phyloP scores from a whole-genome alignment of 2,797 vertebrate genomes.

The Halcyon smyrnensis region DNA sequence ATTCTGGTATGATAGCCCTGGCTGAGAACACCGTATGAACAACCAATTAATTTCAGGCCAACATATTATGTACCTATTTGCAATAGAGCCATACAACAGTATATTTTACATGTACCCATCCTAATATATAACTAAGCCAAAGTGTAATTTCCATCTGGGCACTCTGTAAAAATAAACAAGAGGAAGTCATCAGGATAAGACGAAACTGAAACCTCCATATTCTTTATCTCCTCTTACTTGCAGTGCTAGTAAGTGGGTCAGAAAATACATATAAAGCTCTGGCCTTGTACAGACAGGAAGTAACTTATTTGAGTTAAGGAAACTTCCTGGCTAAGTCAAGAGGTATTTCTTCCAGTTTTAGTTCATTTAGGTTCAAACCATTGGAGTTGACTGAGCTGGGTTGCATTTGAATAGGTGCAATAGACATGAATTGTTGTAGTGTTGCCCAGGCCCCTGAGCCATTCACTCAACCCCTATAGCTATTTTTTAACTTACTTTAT shows the following conservation, averaged over 20 bases:
- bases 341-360: background rate
- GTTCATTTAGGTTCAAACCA: background rate
- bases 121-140: background rate
- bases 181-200: background rate
- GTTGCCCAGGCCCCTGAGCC: conserved; percentile 54
- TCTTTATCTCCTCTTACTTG: background rate
- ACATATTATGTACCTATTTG: background rate
- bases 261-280: background rate
- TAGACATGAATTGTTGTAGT: background rate
- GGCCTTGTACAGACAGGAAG: background rate
- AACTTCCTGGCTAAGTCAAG: background rate
- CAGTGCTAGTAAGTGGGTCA: background rate
- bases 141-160: background rate
- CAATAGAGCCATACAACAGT: background rate
- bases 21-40: background rate
- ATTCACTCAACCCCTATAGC: conserved; percentile 40
- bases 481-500: conserved; percentile 76
- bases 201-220: background rate
- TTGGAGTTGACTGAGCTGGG: conserved; percentile 8
- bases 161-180: background rate
- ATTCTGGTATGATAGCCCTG: conserved; percentile 21
- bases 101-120: background rate
- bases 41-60: background rate
- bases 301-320: background rate
- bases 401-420: conserved; percentile 14